phyloP scores from a whole-genome alignment of 1,140 invertebrate genomes.

The Goniozus legneri region DNA sequence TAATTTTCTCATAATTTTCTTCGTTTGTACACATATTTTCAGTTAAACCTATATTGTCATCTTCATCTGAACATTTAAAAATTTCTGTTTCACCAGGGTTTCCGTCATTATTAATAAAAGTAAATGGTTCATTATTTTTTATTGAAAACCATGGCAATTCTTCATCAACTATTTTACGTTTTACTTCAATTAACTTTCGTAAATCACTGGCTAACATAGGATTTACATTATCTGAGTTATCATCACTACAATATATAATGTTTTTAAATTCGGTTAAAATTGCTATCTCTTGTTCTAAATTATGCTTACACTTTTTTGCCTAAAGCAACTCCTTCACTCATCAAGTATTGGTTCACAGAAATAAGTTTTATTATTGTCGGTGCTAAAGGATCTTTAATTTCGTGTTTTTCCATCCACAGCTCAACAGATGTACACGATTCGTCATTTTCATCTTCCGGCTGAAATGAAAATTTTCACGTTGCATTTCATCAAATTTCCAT shows the following conservation, averaged over 20 bases:
- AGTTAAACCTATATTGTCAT: background rate
- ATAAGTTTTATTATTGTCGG: conserved; percentile 54
- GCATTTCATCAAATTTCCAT: background rate
- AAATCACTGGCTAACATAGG: too few species aligned
- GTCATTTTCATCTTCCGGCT: conserved; percentile 44
- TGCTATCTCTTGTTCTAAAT: too few species aligned
- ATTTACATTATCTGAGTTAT: too few species aligned
- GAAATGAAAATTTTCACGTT: conserved; percentile 34
- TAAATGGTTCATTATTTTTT: too few species aligned
- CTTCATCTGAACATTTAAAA: too few species aligned
- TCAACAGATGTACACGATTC: conserved; percentile 54
- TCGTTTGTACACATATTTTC: background rate
- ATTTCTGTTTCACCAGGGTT: background rate
- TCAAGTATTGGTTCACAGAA: conserved; percentile 55
- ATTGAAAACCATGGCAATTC: too few species aligned
- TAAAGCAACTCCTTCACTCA: conserved; percentile 57
- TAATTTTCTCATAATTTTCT: background rate
- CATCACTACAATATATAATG: too few species aligned
- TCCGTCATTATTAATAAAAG: background rate
- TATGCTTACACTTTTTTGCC: too few species aligned
- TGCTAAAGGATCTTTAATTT: conserved; percentile 47
- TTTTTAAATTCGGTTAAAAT: too few species aligned
- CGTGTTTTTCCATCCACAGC: conserved; percentile 53
- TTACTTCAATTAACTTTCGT: too few species aligned
- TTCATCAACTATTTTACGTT: too few species aligned